These are phyloP conservation scores for Apostichopus californicus DNA, from an alignment of 35 echinoderm and acorn worm species.

Conservation along the genomic window DNA sequence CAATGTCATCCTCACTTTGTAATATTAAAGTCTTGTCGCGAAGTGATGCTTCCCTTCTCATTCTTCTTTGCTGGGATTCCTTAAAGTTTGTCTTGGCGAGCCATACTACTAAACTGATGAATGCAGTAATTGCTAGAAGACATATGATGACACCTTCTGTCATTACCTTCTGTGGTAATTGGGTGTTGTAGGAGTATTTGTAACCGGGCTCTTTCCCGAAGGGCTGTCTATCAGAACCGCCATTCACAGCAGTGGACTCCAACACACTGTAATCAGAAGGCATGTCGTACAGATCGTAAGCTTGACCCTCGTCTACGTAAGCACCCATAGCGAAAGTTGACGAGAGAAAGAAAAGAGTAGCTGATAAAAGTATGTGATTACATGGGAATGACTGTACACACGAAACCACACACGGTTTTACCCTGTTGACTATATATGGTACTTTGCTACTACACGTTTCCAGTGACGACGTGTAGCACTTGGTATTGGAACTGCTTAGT, in stretches of 20 bases:
- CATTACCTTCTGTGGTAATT: slow-evolving; percentile 47
- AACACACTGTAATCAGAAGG: background rate
- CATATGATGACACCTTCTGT: slow-evolving; percentile 85
- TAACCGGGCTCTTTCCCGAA: slow-evolving; percentile 53
- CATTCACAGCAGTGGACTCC: background rate
- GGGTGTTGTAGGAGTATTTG: slow-evolving; percentile 22
- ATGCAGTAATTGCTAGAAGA: slow-evolving; percentile 79
- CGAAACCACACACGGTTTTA: background rate
- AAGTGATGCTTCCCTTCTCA: slow-evolving; percentile 88
- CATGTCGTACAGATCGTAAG: background rate
- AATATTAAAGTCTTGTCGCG: slow-evolving; percentile 68
- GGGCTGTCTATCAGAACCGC: background rate
- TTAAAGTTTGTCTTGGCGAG: slow-evolving; percentile 94
- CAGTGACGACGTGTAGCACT: background rate
- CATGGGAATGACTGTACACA: background rate
- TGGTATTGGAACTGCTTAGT: background rate
- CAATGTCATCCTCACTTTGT: slow-evolving; percentile 47
- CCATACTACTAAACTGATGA: slow-evolving; percentile 87
- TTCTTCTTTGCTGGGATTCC: slow-evolving; percentile 79
- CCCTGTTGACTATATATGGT: background rate
- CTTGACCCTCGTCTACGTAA: background rate
- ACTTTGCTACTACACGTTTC: background rate
- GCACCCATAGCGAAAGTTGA: background rate
- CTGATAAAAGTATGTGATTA: background rate
- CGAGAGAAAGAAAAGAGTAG: background rate